phyloP scores from a whole-genome alignment of 2,113 vertebrate genomes.

The Macroglossus sobrinus region DNA sequence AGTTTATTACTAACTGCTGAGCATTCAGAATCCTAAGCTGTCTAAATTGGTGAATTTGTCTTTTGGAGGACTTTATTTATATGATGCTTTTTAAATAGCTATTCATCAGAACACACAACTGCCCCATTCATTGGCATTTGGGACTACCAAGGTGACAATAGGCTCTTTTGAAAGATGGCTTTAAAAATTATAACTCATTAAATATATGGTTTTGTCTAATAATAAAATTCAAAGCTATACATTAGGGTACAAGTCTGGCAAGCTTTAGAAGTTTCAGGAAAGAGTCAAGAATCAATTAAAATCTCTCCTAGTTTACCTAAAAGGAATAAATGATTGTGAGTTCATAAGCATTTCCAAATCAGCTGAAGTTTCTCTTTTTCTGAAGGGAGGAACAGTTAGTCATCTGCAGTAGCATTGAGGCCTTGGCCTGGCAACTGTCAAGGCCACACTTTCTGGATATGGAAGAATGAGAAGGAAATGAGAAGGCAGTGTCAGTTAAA shows the following conservation, averaged over 20 bases:
- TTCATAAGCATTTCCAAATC: neutral
- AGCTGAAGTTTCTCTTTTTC: conserved; percentile 8
- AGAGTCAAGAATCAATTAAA: conserved; percentile 46
- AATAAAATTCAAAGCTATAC: neutral
- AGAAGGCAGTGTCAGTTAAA: neutral
- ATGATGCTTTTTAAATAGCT: conserved; percentile 24
- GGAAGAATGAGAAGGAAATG: neutral
- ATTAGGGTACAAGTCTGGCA: neutral
- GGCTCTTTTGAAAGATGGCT: neutral
- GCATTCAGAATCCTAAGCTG: neutral
- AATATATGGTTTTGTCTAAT: neutral
- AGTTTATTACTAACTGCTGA: neutral
- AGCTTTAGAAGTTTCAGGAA: conserved; percentile 26
- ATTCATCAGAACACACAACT: neutral
- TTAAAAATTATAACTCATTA: conserved; percentile 38
- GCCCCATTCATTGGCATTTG: conserved; percentile 17
- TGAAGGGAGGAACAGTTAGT: neutral
- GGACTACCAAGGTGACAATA: neutral
- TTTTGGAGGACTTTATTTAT: neutral
- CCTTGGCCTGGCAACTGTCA: neutral
- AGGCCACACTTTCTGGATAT: neutral
- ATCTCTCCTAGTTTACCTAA: conserved; percentile 23
- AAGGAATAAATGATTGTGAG: conserved; percentile 18
- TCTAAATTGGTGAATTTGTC: conserved; percentile 10
- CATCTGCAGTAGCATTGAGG: neutral